These are phyloP conservation scores for Hippocampus abdominalis DNA, from an alignment of 2,113 vertebrate genomes.

Conservation along the genomic window DNA sequence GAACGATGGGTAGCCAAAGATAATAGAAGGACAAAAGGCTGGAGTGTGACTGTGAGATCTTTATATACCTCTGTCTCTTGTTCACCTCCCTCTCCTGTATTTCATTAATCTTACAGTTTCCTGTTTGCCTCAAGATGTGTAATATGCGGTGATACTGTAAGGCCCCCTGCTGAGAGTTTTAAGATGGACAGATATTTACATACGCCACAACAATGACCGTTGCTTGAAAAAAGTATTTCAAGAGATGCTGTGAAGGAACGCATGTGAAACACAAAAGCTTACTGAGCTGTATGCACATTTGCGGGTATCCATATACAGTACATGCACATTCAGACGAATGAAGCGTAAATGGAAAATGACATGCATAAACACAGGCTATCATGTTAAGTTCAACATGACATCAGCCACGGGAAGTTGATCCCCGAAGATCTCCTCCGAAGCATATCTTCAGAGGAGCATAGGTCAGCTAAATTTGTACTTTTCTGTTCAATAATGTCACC, in stretches of 20 bases:
- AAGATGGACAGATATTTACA: conserved; percentile 58
- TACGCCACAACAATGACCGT: conserved; percentile 42
- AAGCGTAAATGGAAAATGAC: conserved; percentile 42
- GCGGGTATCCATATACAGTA: conserved; percentile 10
- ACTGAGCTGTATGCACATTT: not conserved
- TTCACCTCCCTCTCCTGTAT: conserved; percentile 51
- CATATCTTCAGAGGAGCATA: not conserved
- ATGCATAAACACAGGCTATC: conserved; percentile 11
- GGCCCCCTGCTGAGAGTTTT: conserved; percentile 49
- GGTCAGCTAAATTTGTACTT: not conserved
- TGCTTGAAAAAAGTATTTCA: conserved; percentile 22
- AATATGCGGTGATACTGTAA: conserved; percentile 74
- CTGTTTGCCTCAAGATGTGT: conserved; percentile 68
- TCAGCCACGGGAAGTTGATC: not conserved
- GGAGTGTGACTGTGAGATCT: conserved; percentile 54
- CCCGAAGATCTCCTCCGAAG: no score
- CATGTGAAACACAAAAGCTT: conserved; percentile 17
- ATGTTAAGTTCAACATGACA: not conserved
- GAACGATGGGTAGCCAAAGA: conserved; percentile 44
- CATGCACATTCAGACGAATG: conserved; percentile 24
- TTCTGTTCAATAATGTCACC: no score
- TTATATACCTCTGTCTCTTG: conserved; percentile 67
- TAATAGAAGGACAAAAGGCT: conserved; percentile 62
- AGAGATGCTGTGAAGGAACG: conserved; percentile 24
- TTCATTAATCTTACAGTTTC: conserved; percentile 65